Base-by-base conservation (phyloP, 2,888 invertebrate genomes). In the Tolmerus cingulatus region DNA sequence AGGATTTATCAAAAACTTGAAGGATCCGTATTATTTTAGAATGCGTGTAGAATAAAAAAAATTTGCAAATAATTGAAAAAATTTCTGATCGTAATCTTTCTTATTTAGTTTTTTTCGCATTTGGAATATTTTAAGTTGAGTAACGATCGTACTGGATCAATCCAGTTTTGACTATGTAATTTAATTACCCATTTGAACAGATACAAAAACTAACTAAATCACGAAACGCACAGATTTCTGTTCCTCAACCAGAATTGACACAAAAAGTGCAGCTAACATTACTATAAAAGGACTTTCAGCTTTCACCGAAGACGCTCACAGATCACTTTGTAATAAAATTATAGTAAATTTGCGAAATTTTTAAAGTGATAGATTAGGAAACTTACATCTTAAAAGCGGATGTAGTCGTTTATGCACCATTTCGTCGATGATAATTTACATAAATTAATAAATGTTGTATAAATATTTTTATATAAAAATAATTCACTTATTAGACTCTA, bases 311-410 rank as follows among this genome's bases (percentile, higher is more conserved):
- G 27, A 46, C 30, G 1, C n/a, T 51, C n/a, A n/a, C 66, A 66
- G 27, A 66, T 19, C 66, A 27, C 27, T n/a, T 51, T 19, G 19
- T 51, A 51, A 51, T 51, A n/a, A 51, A 51, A 1, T 51, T 7
- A n/a, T 16, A 46, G 16, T n/a, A 19, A 27, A n/a, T 19, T 57
- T 57, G 66, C 27, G 66, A 66, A 66, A 57, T 57, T 5, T 57
- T 57, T 57, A 7, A 66, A 27, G 12, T 27, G 5, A 27, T 27
- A 0, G 66, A 27, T 66, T 66, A 8, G 19, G 27, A 7, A 86
- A 89, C 89, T 89, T 85, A 89, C 89, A 89, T 89, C 87, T 89
- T 78, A 87, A 86, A 23, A 89, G 76, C 19, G 87, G 86, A 77
- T 79, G 57, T 27, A 57, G n/a, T 88, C 88, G 88, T 23, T 86